These are phyloP conservation scores for Pachypanchax playfairii DNA, from an alignment of 2,113 vertebrate genomes.

Conservation along the genomic window DNA sequence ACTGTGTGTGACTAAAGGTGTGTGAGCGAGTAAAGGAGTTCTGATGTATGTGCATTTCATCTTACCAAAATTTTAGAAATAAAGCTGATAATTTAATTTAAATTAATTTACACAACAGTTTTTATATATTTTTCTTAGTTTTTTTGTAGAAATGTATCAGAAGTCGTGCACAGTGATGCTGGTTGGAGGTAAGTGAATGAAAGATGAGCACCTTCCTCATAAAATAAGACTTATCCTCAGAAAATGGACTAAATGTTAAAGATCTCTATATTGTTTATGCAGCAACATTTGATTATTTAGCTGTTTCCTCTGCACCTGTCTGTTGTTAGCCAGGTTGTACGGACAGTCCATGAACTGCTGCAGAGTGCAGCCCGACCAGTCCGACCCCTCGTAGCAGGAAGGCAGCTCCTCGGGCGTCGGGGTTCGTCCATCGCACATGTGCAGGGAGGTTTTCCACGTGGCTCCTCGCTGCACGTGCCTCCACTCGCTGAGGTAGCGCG, in stretches of 20 bases:
- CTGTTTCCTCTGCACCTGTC: slow-evolving; percentile 80
- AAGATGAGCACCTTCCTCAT: too few relatives aligned
- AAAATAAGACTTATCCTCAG: too few relatives aligned
- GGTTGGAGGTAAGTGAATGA: too few relatives aligned
- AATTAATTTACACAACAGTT: not conserved
- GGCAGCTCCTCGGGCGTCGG: slow-evolving; percentile 96
- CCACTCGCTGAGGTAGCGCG: slow-evolving; percentile 98
- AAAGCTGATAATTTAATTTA: not conserved
- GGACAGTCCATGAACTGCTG: slow-evolving; percentile 99
- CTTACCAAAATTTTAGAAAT: too few relatives aligned
- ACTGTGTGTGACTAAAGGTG: not conserved
- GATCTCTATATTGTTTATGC: too few relatives aligned
- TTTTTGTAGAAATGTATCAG: not conserved
- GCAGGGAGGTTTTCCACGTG: slow-evolving; percentile 97
- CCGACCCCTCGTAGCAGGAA: slow-evolving; percentile 94
- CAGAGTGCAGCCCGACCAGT: slow-evolving; percentile 97
- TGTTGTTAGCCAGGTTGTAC: slow-evolving; percentile 97
- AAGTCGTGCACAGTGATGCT: too few relatives aligned
- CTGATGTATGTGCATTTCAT: slow-evolving; percentile 1
- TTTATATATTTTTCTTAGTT: not conserved
- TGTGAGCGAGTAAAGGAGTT: not conserved
- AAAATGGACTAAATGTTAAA: too few relatives aligned
- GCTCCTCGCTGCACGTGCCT: slow-evolving; percentile 95
- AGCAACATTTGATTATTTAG: not conserved
- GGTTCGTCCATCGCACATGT: slow-evolving; percentile 98